phyloP scores from a whole-genome alignment of 2,888 invertebrate genomes.

The Alviniconcha strummeri region DNA sequence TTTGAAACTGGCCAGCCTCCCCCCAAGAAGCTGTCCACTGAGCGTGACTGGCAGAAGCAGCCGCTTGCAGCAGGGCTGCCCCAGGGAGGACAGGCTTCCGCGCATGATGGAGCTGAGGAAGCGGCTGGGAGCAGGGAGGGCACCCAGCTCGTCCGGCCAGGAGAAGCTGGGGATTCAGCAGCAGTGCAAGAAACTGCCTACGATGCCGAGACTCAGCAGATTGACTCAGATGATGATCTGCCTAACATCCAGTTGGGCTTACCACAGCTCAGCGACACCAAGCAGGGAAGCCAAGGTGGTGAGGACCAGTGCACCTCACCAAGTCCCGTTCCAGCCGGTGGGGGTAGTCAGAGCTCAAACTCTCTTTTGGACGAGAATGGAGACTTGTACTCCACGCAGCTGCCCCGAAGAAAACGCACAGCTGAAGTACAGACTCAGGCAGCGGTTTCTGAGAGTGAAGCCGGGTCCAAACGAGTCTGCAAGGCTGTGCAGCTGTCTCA shows the following conservation, averaged over 20 bases:
- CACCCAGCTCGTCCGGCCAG: too few relatives aligned
- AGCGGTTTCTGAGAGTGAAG: too few relatives aligned
- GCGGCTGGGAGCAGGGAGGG: too few relatives aligned
- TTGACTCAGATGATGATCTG: slow-evolving; percentile 10
- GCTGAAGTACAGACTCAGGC: background rate
- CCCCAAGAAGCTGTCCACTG: background rate
- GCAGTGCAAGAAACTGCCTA: background rate
- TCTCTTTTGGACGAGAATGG: slow-evolving; percentile 50
- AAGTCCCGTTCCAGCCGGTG: background rate
- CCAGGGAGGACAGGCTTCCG: too few relatives aligned
- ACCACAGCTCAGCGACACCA: too few relatives aligned
- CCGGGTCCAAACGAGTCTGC: too few relatives aligned
- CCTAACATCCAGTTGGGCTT: slow-evolving; percentile 9
- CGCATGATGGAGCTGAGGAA: too few relatives aligned
- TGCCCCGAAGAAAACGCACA: slow-evolving; percentile 16
- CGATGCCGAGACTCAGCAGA: slow-evolving; percentile 2
- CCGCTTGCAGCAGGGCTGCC: background rate
- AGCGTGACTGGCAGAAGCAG: background rate
- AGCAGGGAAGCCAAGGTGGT: background rate
- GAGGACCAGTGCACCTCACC: background rate
- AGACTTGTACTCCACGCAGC: slow-evolving; percentile 53
- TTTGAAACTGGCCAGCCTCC: background rate
- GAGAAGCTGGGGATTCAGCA: too few relatives aligned
- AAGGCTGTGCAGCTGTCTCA: too few relatives aligned
- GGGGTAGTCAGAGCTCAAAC: slow-evolving; percentile 48